phyloP scores from a whole-genome alignment of 2,888 invertebrate genomes.

The Actias luna region DNA sequence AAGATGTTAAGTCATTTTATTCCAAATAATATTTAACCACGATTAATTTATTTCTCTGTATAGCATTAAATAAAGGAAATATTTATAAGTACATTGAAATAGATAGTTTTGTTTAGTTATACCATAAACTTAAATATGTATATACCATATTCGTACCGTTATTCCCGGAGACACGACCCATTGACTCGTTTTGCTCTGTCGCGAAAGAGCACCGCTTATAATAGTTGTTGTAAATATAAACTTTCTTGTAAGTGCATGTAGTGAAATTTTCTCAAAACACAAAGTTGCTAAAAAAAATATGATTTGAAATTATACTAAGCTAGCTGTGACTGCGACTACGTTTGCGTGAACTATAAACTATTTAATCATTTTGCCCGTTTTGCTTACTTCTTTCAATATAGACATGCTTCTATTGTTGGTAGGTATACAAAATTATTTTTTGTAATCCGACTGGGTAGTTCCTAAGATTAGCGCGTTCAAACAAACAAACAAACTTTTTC shows the following conservation, averaged over 20 bases:
- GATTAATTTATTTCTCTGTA: neutral
- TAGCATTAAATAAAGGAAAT: neutral
- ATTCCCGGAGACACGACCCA: slow-evolving; percentile 29
- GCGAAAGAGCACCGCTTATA: slow-evolving; percentile 22
- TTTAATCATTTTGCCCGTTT: no score
- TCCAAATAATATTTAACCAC: neutral
- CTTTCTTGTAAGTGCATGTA: neutral
- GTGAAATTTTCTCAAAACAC: neutral
- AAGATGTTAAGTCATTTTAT: neutral
- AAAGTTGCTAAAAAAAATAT: neutral
- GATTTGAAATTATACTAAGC: no score
- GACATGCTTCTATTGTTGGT: no score
- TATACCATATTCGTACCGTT: slow-evolving; percentile 27
- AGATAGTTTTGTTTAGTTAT: neutral
- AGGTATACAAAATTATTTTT: no score
- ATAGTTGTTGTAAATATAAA: slow-evolving; percentile 7
- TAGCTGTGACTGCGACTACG: no score
- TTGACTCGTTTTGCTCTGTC: slow-evolving; percentile 23
- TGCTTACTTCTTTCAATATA: no score
- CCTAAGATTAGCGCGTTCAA: no score
- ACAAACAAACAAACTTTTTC: no score
- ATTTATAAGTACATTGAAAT: neutral
- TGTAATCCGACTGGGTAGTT: no score
- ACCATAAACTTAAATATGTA: neutral
- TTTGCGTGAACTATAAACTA: no score